Percentiles rank a stretch among this genome's conserved stretches.
Evolutionary conservation across 2,113 vertebrate species (phyloP).

Genomic region (Pseudopodoces humilis): DNA sequence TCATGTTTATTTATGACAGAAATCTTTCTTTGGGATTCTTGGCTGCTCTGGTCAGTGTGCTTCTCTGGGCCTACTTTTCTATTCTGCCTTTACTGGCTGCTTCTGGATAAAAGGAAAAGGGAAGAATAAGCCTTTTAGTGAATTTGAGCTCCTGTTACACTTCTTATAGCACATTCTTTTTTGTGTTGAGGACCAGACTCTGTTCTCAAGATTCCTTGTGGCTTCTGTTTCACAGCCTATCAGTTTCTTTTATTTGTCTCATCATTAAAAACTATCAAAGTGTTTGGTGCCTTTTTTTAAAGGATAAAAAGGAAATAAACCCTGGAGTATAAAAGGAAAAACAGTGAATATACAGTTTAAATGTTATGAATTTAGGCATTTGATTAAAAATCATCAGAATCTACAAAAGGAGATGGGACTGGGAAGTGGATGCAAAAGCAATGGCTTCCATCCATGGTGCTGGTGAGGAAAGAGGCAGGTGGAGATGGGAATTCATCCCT

Average conservation of each 20-base stretch:
- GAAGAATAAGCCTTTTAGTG: background rate
- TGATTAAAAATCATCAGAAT: background rate
- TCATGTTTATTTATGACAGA: background rate
- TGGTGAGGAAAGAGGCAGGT: accelerated
- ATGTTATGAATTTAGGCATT: background rate
- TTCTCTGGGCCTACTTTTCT: background rate
- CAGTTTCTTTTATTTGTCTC: background rate
- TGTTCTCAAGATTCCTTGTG: background rate
- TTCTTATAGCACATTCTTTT: background rate
- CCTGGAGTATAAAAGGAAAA: background rate
- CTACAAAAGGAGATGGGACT: background rate
- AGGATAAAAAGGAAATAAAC: background rate
- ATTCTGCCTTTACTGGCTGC: background rate
- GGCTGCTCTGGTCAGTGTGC: background rate
- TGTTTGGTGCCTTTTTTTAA: background rate
- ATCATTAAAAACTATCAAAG: background rate
- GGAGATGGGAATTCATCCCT: background rate
- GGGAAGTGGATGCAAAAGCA: accelerated
- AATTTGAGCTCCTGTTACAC: background rate
- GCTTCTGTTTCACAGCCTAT: background rate
- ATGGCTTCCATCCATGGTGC: background rate
- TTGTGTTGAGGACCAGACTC: background rate
- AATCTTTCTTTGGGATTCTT: background rate
- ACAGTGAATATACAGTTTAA: background rate
- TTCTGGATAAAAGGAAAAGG: background rate